Percentiles rank a stretch among this genome's conserved stretches.
phyloP scores from a whole-genome alignment of 2,113 vertebrate genomes.

The Thermophis baileyi region DNA sequence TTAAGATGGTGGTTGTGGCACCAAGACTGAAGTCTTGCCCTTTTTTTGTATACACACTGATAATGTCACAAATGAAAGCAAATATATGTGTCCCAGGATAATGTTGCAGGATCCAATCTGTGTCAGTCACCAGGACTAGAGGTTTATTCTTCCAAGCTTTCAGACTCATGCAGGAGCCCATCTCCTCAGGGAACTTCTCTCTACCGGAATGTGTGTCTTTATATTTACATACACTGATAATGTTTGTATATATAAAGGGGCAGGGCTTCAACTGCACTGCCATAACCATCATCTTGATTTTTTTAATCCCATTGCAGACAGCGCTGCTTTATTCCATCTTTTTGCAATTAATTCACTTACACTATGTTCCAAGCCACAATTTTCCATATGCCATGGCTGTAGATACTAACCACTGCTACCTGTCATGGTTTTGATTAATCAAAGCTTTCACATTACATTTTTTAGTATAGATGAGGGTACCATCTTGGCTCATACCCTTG shows the following conservation, averaged over 20 bases:
- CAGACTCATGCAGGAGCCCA: not conserved
- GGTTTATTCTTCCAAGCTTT: not conserved
- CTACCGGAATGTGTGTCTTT: not conserved
- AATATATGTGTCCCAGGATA: not conserved
- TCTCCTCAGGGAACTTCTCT: not conserved
- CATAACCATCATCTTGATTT: not conserved
- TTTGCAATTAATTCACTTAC: not conserved
- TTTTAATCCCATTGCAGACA: not conserved
- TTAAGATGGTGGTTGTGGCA: not conserved
- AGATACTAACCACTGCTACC: not conserved
- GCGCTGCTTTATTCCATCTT: not conserved
- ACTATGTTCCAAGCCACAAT: not conserved
- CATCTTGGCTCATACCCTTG: not conserved
- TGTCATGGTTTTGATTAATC: not conserved
- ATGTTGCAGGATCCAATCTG: not conserved
- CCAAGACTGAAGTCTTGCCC: not conserved
- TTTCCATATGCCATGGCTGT: not conserved
- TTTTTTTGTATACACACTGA: not conserved
- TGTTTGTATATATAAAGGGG: not conserved
- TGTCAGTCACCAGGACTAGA: not conserved
- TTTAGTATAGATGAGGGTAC: not conserved
- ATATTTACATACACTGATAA: not conserved
- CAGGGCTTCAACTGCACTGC: not conserved
- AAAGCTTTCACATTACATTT: not conserved
- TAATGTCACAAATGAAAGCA: not conserved